Evolutionary conservation across 2,888 invertebrate species (phyloP).

Genomic region (Cheilosia impressa): DNA sequence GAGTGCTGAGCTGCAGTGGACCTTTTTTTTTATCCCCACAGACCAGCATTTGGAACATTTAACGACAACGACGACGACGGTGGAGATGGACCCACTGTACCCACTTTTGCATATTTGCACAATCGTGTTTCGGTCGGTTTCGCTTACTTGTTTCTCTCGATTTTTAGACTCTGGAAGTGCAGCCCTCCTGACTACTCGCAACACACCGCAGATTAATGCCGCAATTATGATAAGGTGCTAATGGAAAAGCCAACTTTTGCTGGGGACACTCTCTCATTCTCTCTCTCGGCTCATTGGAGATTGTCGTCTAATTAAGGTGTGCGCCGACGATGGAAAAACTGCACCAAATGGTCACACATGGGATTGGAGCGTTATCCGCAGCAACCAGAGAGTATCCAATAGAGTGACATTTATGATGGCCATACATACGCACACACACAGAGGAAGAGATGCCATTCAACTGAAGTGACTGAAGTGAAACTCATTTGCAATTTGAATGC

Average conservation of each 20-base stretch:
- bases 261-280: neutral
- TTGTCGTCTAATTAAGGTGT: constrained; percentile 73
- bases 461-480: constrained; percentile 61
- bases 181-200: constrained; percentile 45
- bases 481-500: constrained; percentile 75
- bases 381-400: constrained; percentile 16
- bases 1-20: neutral
- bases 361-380: constrained; percentile 1
- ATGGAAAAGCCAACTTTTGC: constrained; percentile 79
- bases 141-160: constrained; percentile 13
- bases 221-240: constrained; percentile 80
- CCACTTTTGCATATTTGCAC: constrained; percentile 62
- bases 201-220: constrained; percentile 78
- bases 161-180: constrained; percentile 21
- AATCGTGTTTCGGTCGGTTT: constrained; percentile 54
- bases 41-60: constrained; percentile 57
- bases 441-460: constrained; percentile 65
- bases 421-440: constrained; percentile 26
- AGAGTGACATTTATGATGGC: constrained; percentile 75
- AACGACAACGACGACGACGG: constrained; percentile 35
- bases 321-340: constrained; percentile 27
- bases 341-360: constrained; percentile 63
- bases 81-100: constrained; percentile 42
- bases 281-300: neutral
- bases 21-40: neutral